Percentiles rank a stretch among this genome's conserved stretches.
phyloP scores from a whole-genome alignment of 2,113 vertebrate genomes.

The Falco punctatus region DNA sequence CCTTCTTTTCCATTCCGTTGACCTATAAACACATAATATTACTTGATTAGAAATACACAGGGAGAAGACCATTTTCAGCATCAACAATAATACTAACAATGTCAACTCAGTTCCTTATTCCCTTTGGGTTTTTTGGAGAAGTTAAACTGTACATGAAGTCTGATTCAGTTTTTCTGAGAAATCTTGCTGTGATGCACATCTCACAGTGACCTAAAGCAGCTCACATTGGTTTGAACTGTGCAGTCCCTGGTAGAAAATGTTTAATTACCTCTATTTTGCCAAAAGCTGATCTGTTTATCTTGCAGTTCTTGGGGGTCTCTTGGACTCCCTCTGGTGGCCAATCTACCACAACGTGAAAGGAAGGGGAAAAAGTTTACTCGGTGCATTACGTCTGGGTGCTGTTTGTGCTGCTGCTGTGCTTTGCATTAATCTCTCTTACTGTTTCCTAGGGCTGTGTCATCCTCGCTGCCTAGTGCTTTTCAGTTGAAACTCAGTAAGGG shows the following conservation, averaged over 20 bases:
- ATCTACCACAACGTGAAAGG: background rate
- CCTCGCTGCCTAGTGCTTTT: background rate
- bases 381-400: background rate
- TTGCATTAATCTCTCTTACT: background rate
- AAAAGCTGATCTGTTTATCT: constrained; percentile 16
- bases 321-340: constrained; percentile 68
- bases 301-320: constrained; percentile 10
- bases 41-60: background rate
- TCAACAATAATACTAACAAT: background rate
- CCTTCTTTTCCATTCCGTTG: background rate
- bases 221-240: background rate
- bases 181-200: background rate
- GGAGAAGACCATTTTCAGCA: background rate
- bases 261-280: constrained; percentile 50
- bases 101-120: background rate
- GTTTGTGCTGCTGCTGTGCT: background rate
- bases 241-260: background rate
- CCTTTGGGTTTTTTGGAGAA: background rate
- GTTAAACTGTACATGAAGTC: constrained; percentile 22
- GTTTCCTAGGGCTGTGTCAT: background rate
- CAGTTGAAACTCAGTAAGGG: background rate
- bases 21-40: background rate
- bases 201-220: background rate
- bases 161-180: background rate
- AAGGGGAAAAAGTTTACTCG: background rate